Percentiles rank a stretch among this genome's conserved stretches.
Conservation (phyloP, 2,797 vertebrate species). For the Bryconaethiops microstoma region DNA sequence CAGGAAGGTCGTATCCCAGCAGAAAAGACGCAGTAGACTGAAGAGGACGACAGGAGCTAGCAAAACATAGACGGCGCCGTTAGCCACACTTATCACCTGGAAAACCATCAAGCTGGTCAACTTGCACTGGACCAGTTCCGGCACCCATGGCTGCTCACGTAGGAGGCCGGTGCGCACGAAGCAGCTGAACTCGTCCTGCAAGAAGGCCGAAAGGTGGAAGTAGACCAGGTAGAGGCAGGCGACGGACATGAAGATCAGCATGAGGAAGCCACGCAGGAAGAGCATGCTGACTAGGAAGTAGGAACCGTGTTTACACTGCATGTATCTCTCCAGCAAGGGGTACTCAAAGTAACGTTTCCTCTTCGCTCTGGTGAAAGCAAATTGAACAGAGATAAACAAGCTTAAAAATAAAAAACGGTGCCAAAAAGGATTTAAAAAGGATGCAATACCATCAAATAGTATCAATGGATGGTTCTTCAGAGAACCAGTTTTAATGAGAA, state of each 20-base stretch:
- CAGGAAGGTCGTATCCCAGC: slow-evolving; percentile 93
- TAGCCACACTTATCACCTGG: slow-evolving; percentile 88
- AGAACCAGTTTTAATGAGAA: too few relatives aligned
- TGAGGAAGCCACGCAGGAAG: slow-evolving; percentile 87
- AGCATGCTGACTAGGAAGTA: slow-evolving; percentile 90
- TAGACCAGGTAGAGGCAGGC: slow-evolving; percentile 92
- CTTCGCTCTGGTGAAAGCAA: slow-evolving; percentile 78
- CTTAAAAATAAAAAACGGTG: too few relatives aligned
- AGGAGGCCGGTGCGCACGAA: slow-evolving; percentile 87
- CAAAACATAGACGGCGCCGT: slow-evolving; percentile 83
- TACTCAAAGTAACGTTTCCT: slow-evolving; percentile 94
- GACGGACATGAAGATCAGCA: slow-evolving; percentile 85
- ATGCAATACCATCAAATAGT: too few relatives aligned
- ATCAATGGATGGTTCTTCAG: too few relatives aligned
- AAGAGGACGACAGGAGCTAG: slow-evolving; percentile 87
- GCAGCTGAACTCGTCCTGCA: slow-evolving; percentile 95
- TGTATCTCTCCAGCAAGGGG: slow-evolving; percentile 92
- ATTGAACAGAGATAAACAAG: neutral
- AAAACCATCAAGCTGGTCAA: slow-evolving; percentile 89
- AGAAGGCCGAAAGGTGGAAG: slow-evolving; percentile 89
- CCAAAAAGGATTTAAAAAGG: too few relatives aligned
- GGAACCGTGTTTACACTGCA: slow-evolving; percentile 89
- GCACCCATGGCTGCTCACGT: slow-evolving; percentile 76
- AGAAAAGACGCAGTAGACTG: slow-evolving; percentile 88
- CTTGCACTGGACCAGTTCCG: slow-evolving; percentile 88